Evolutionary conservation across 2,888 invertebrate species (phyloP).

Genomic region (Trissoscelio sp.): DNA sequence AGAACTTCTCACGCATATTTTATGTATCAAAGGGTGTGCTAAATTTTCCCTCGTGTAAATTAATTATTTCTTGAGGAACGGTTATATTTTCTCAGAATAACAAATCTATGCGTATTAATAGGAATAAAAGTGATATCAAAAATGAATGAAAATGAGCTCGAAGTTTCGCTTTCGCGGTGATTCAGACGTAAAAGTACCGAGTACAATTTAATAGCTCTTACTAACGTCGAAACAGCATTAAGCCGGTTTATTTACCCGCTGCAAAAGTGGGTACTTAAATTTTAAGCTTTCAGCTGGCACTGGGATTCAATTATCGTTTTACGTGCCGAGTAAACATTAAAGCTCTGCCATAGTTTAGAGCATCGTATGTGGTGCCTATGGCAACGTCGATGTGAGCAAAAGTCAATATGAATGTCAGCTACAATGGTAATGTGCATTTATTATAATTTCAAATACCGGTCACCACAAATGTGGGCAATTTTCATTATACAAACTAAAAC

Average conservation of each 20-base stretch:
- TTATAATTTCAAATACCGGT: slow-evolving; percentile 40
- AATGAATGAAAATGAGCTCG: slow-evolving; percentile 47
- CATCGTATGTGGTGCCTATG: slow-evolving; percentile 53
- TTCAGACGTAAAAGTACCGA: slow-evolving; percentile 57
- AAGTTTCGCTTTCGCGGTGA: slow-evolving; percentile 46
- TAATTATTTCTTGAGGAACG: neutral
- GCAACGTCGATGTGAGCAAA: slow-evolving; percentile 40
- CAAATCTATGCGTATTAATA: slow-evolving; percentile 16
- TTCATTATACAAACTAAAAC: neutral
- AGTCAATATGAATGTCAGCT: slow-evolving; percentile 29
- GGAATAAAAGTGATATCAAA: slow-evolving; percentile 36
- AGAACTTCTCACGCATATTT: neutral
- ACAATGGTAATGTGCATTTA: slow-evolving; percentile 41
- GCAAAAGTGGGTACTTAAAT: slow-evolving; percentile 76
- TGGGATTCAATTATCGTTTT: slow-evolving; percentile 78
- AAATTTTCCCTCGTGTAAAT: neutral
- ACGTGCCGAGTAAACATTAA: slow-evolving; percentile 75
- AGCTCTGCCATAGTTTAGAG: slow-evolving; percentile 66
- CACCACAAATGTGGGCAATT: neutral
- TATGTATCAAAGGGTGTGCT: neutral
- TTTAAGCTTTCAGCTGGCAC: slow-evolving; percentile 75
- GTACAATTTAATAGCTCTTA: slow-evolving; percentile 62
- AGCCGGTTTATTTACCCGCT: slow-evolving; percentile 73
- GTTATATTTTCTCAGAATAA: neutral
- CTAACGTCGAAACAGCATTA: slow-evolving; percentile 70